Conservation (phyloP, 30 jellyfish, hydroid and myxozoan genomes). For the Aurelia sp. region DNA sequence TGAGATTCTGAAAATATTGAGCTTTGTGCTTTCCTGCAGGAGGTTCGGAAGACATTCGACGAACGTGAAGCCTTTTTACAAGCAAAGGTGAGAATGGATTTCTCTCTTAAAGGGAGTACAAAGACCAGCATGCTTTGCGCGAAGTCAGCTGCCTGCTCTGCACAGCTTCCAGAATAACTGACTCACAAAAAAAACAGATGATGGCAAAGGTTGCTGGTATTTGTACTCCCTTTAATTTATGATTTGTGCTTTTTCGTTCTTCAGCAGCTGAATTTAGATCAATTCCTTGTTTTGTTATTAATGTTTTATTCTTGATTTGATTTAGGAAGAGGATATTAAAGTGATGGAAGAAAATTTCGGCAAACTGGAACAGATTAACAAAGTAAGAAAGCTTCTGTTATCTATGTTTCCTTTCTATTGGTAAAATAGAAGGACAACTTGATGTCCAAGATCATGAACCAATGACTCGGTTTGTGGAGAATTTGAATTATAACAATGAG, state of each 20-base stretch:
- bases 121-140: too few relatives aligned
- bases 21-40: constrained; percentile 4
- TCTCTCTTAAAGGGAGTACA: too few relatives aligned
- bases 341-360: constrained; percentile 30
- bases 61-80: constrained; percentile 29
- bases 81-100: constrained; percentile 36
- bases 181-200: too few relatives aligned
- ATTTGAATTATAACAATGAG: too few relatives aligned
- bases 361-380: constrained; percentile 31
- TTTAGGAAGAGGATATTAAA: constrained; percentile 37
- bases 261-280: too few relatives aligned
- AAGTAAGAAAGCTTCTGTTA: not conserved
- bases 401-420: not conserved
- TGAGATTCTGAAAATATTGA: not conserved
- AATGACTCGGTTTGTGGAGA: too few relatives aligned
- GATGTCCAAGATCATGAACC: not conserved
- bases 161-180: too few relatives aligned
- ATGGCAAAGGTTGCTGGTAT: too few relatives aligned
- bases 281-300: too few relatives aligned
- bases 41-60: constrained; percentile 26
- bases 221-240: too few relatives aligned
- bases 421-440: not conserved
- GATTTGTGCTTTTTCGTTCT: not conserved
- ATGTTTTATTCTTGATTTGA: too few relatives aligned
- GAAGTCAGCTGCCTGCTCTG: too few relatives aligned